Conservation (phyloP, 2,113 vertebrate genomes). For the Oriolus oriolus region DNA sequence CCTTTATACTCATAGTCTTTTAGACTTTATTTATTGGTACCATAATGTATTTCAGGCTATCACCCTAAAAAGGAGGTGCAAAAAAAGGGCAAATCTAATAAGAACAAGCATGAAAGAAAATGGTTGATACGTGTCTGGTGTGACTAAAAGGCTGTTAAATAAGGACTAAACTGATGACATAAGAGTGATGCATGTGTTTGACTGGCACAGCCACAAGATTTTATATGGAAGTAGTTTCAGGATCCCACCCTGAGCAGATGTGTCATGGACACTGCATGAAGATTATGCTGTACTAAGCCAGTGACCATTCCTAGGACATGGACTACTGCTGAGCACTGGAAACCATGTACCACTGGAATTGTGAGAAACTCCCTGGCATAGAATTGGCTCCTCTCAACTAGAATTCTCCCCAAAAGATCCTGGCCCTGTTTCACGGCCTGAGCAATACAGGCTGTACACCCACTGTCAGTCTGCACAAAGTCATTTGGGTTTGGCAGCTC, state of each 20-base stretch:
- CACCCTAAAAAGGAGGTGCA: neutral
- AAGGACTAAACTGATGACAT: neutral
- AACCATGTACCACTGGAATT: neutral
- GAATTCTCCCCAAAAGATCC: neutral
- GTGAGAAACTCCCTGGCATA: neutral
- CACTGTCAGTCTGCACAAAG: neutral
- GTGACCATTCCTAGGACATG: fast-evolving
- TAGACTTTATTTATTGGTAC: neutral
- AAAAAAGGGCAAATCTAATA: neutral
- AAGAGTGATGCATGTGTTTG: neutral
- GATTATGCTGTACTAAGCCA: fast-evolving
- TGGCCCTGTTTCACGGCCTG: neutral
- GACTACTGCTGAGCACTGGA: neutral
- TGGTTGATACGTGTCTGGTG: neutral
- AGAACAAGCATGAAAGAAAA: neutral
- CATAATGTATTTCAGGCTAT: neutral
- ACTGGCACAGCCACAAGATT: neutral
- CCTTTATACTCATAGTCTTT: neutral
- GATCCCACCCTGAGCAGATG: neutral
- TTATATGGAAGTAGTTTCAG: neutral
- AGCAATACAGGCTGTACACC: neutral
- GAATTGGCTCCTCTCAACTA: neutral
- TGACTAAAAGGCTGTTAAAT: neutral
- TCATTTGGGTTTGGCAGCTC: neutral
- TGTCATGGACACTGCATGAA: neutral